Base-by-base conservation (phyloP, 2,797 vertebrate genomes). In the Xerus rutilus region DNA sequence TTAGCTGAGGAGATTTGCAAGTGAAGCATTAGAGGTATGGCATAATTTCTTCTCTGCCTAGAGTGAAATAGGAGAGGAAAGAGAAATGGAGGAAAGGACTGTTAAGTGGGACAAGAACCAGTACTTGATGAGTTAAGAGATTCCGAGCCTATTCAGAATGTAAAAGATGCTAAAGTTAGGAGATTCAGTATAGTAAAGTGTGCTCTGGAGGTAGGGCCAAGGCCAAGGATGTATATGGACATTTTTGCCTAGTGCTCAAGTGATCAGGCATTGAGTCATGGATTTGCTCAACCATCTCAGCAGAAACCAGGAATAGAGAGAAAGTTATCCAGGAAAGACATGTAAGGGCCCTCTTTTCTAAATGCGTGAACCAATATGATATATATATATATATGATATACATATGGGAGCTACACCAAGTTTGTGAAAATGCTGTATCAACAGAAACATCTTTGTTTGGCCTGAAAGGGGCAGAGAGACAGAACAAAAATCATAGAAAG, bases 11-110 rank as follows among this genome's bases (percentile, higher is more conserved):
- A 78, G n/a, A 91, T 39, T 79, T 90, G 32, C 25, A 85, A 64
- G 35, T 32, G 35, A 70, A 93, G 52, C 72, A 30, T 47, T 85
- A 13, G 30, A 86, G 17, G 52, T 62, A 83, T 78, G 52, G 32
- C 5, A 0, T 89, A 79, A 35, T 92, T 82, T 83, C 49, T 89
- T 91, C 87, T 43, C 39, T 90, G 32, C 52, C 73, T 72, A 81
- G 11, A 86, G 35, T 90, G 92, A 93, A 93, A 86, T 89, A 69
- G 7, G 67, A 93, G 35, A 83, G 72, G 69, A 84, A 92, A 79
- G 62, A 91, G 7, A 96, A 92, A 92, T 17, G 17, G 25, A 96
- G 39, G 59, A 88, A 93, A 57, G 84, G 93, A 52, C n/a, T 84
- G 20, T 65, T 64, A 89, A 83, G 39, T 18, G 23, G 54, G 30